These are phyloP conservation scores for Drosophila grimshawi DNA, from an alignment of 1,140 invertebrate genomes.

Conservation along the genomic window DNA sequence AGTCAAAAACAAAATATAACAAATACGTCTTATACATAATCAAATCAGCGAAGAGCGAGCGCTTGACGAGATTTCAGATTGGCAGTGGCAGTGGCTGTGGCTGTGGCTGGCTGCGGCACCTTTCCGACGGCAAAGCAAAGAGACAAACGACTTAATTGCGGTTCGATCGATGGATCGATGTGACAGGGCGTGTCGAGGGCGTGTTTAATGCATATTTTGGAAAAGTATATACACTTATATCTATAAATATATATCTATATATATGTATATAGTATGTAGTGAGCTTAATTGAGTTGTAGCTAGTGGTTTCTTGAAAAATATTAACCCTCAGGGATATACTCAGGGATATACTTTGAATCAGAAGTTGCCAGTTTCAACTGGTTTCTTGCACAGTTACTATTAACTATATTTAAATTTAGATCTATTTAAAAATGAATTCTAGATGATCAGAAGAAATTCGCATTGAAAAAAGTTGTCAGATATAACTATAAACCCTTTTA, in stretches of 20 bases:
- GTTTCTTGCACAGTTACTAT: not conserved
- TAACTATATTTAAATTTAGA: too few relatives aligned
- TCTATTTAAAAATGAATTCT: too few relatives aligned
- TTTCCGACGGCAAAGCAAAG: conserved; percentile 38
- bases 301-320: not conserved
- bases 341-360: not conserved
- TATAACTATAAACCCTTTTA: too few relatives aligned
- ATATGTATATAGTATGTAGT: not conserved
- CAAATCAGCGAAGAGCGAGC: not conserved
- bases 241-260: not conserved
- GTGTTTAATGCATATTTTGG: not conserved
- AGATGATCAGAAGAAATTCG: too few relatives aligned
- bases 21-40: conserved; percentile 2
- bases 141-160: conserved; percentile 3
- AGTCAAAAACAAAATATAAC: conserved; percentile 22
- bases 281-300: not conserved
- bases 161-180: not conserved
- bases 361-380: not conserved
- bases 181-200: conserved; percentile 2
- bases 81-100: not conserved
- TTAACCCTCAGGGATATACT: too few relatives aligned
- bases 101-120: not conserved
- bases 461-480: too few relatives aligned
- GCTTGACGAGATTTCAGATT: not conserved
- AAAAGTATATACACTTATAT: not conserved